Conservation (phyloP, 2,113 vertebrate species). For the Brachirus orientalis region DNA sequence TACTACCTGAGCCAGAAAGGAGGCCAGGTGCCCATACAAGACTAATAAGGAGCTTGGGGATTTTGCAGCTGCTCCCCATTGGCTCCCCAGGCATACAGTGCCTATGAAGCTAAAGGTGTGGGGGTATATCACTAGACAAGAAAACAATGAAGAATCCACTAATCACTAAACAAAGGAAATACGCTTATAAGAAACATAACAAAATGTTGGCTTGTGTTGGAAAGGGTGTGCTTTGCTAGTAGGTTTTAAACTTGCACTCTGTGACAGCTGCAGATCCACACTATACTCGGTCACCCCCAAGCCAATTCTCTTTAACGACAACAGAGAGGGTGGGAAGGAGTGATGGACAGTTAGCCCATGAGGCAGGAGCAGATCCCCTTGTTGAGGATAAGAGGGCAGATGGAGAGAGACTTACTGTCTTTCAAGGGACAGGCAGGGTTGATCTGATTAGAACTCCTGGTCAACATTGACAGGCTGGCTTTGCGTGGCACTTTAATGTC, state of each 20-base stretch:
- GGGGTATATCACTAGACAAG: constrained; percentile 22
- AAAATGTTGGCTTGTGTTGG: constrained; percentile 10
- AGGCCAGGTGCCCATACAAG: constrained; percentile 39
- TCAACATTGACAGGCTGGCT: constrained; percentile 25
- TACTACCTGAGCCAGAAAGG: constrained; percentile 45
- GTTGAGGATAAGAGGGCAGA: constrained; percentile 56
- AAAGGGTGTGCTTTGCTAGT: constrained; percentile 6
- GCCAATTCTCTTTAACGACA: constrained; percentile 22
- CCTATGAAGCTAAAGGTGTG: constrained; percentile 36
- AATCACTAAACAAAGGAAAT: constrained; percentile 15
- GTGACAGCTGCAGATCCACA: constrained; percentile 7
- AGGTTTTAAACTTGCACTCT: too few relatives aligned
- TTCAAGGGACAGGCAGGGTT: constrained; percentile 32
- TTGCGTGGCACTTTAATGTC: constrained; percentile 10
- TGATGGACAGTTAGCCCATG: constrained; percentile 21
- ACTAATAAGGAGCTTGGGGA: constrained; percentile 66
- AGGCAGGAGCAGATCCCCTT: constrained; percentile 32
- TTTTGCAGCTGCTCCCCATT: constrained; percentile 48
- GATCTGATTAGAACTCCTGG: constrained; percentile 71
- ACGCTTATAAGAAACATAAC: constrained; percentile 9
- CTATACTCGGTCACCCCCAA: constrained; percentile 10
- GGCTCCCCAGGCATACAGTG: constrained; percentile 31
- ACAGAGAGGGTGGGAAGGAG: neutral
- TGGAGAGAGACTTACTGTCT: constrained; percentile 62
- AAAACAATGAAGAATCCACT: neutral